Percentiles rank a stretch among this genome's conserved stretches.
Conservation (phyloP, 2,113 vertebrate species). For the Nipponia nippon region DNA sequence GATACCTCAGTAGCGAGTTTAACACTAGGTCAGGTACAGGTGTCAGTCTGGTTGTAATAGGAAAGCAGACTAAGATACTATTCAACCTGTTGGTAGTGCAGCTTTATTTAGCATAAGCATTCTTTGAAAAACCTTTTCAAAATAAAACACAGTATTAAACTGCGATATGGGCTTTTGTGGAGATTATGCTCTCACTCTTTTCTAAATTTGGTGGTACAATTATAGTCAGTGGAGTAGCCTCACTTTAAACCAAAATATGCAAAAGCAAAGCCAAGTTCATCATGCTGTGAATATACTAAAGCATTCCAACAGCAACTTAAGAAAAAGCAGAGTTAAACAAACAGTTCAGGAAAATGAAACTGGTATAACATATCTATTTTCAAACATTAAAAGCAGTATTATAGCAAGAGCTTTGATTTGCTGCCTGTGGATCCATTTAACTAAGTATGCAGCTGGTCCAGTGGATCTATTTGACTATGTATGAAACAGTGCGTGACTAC, state of each 20-base stretch:
- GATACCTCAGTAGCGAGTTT: not conserved
- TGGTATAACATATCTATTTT: not conserved
- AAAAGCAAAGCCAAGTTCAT: not conserved
- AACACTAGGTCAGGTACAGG: not conserved
- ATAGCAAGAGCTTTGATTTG: not conserved
- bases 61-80: not conserved
- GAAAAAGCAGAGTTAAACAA: slow-evolving; percentile 30
- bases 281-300: not conserved
- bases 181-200: not conserved
- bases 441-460: not conserved
- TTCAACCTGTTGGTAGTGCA: not conserved
- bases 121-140: not conserved
- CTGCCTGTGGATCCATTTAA: not conserved
- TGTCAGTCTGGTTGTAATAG: not conserved
- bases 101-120: not conserved
- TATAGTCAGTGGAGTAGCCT: not conserved
- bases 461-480: not conserved
- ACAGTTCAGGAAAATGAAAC: not conserved
- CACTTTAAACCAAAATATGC: not conserved
- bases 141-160: not conserved
- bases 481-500: not conserved
- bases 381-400: not conserved
- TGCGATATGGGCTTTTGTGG: not conserved
- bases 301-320: not conserved
- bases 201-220: not conserved